Conservation (phyloP, 2,888 invertebrate genomes). For the Palloptera scutellata region DNA sequence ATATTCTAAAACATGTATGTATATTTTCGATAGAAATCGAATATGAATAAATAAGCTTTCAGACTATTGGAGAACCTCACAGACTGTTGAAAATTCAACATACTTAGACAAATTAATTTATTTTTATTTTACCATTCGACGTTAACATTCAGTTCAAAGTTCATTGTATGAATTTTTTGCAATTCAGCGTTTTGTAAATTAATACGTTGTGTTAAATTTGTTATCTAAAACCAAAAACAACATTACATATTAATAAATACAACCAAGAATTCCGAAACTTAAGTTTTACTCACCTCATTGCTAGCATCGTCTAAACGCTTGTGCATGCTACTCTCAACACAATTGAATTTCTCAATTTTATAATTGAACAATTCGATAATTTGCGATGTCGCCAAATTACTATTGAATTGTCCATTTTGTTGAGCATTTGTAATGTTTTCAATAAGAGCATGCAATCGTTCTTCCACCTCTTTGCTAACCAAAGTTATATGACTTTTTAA, state of each 20-base stretch:
- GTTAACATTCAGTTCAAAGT: slow-evolving; percentile 60
- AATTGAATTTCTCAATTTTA: slow-evolving; percentile 57
- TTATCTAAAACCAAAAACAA: slow-evolving; percentile 44
- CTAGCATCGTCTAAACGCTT: slow-evolving; percentile 58
- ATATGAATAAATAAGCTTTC: too few species aligned
- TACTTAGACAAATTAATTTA: too few species aligned
- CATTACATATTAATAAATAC: background rate
- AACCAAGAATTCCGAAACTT: background rate
- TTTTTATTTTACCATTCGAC: slow-evolving; percentile 57
- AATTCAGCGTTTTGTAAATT: slow-evolving; percentile 59
- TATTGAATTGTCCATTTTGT: slow-evolving; percentile 53
- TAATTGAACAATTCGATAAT: slow-evolving; percentile 61
- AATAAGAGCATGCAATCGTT: slow-evolving; percentile 56
- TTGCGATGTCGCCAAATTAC: slow-evolving; percentile 57
- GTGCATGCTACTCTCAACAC: slow-evolving; percentile 49
- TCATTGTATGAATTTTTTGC: slow-evolving; percentile 57
- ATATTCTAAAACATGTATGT: background rate
- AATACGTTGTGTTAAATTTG: slow-evolving; percentile 54
- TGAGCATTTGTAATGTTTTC: slow-evolving; percentile 52
- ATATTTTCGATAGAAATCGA: background rate
- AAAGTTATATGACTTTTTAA: slow-evolving; percentile 55
- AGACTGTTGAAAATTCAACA: background rate
- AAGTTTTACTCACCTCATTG: slow-evolving; percentile 40
- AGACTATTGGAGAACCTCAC: too few species aligned
- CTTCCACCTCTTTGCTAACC: slow-evolving; percentile 55